Evolutionary conservation across 2,888 invertebrate genomes (phyloP), one percentile per base, ranked within the genome.

Genomic region (Cerastoderma edule): DNA sequence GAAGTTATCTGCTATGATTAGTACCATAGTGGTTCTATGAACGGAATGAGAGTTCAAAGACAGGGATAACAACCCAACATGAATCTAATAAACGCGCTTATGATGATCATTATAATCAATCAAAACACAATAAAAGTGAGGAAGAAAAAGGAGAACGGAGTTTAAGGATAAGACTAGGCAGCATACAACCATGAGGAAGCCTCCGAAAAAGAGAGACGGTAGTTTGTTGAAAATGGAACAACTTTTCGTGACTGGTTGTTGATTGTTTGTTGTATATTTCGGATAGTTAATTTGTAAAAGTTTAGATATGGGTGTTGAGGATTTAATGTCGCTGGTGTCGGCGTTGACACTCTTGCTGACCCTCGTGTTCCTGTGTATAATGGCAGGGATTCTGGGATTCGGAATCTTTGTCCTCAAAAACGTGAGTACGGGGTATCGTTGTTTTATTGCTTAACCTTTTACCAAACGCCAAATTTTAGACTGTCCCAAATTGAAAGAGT

Each of bases 331-430:
- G 54, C 71, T 89, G 53, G 83, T 90, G 56, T 86, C 87, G 46
- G 83, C 87, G 32, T 65, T 90, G 69, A 87, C 89, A n/a, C 83
- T 86, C n/a, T 73, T 88, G 50, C 75, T 89, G 79, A 84, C 88
- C 16, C 72, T 90, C 46, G 86, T 88, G 56, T 86, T 90, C 54
- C 86, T 90, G 48, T 87, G 88, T 69, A 85, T 89, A 73, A 86
- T 90, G 78, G 88, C 87, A 35, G 85, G 82, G 50, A 85, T 87
- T 70, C 69, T 90, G 69, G 87, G 85, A 6, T 88, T 89, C 75
- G 90, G 89, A 66, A 84, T 88, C 22, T 89, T 87, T 85, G 81
- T 89, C 57, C 82, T 90, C 28, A 88, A 86, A 87, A 87, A 89
- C 76, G 90, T 90, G 87, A 84, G 82, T 81, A 72, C 39, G 4